Evolutionary conservation across 2,113 vertebrate species (phyloP).

Genomic region (Natator depressus): DNA sequence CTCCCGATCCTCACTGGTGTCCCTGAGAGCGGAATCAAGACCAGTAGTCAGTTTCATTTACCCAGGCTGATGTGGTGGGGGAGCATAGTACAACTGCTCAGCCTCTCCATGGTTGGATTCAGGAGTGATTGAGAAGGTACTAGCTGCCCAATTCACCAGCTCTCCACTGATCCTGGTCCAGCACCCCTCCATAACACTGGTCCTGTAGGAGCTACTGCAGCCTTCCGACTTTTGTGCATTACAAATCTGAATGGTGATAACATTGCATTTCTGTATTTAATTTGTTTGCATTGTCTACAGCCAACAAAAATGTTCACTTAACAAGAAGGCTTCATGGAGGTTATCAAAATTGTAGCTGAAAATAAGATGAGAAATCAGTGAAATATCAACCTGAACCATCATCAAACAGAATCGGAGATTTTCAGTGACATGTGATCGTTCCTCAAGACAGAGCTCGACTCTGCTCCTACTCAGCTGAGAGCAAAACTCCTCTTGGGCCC

Average conservation of each 20-base stretch:
- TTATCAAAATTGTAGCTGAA: not conserved
- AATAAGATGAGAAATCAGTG: not conserved
- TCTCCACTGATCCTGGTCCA: not conserved
- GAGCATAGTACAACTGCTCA: not conserved
- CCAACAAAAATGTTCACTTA: not conserved
- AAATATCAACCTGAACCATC: not conserved
- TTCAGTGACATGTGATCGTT: not conserved
- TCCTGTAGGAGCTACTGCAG: accelerated
- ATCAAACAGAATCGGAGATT: not conserved
- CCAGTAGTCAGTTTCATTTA: not conserved
- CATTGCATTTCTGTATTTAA: not conserved
- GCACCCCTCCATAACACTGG: not conserved
- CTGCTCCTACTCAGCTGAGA: not conserved
- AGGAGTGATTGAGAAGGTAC: not conserved
- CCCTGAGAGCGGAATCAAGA: not conserved
- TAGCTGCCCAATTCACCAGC: not conserved
- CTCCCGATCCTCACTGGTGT: not conserved
- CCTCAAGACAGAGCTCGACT: not conserved
- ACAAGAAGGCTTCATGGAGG: not conserved
- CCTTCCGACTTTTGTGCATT: not conserved
- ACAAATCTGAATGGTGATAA: not conserved
- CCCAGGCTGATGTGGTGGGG: not conserved
- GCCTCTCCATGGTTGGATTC: not conserved
- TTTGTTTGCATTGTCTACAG: not conserved
- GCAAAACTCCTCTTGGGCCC: not conserved